Evolutionary conservation across 2,797 vertebrate genomes (phyloP), one percentile per base, ranked within the genome.

Genomic region (Petrocephalus schoutedeni): DNA sequence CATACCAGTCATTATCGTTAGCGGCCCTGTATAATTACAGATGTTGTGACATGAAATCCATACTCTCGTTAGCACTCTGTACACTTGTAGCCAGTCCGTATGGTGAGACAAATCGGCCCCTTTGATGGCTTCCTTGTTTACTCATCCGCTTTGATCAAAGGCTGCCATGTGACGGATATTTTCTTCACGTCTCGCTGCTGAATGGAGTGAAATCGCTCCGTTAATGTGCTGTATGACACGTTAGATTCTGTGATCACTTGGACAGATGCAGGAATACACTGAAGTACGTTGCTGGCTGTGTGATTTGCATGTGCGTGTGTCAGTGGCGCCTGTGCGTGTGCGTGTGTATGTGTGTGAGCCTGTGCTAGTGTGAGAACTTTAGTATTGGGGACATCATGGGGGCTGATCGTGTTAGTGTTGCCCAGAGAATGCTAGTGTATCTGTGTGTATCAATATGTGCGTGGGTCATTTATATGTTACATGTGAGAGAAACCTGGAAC

Each of bases 191-290:
- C 59, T 56, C 23, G 2, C 58, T 71, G 82, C 58, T 54, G 53
- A 67, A 88, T 67, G 84, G 49, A 85, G 84, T 28, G 36, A 87
- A 83, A 88, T 83, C 74, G 32, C 74, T 49, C 14, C 53, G 45
- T 83, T 88, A 88, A 88, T 88, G 87, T 32, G 56, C 56, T 83
- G 57, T 84, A 56, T 58, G 77, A 64, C 87, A n/a, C 28, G 41
- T 59, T 84, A 45, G 21, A 88, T 84, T 83, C 77, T 77, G 45
- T 41, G 57, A 51, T 61, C 49, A 21, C 56, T 59, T 61, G 41
- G 77, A 83, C 71, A 82, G 87, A 59, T 85, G 80, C 23, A 80
- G 41, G 36, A 80, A 80, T 80, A 80, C 45, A 19, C 71, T 77
- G 16, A 49, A 36, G 19, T 45, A 49, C 41, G 14, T 80, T 41